Evolutionary conservation across 2,797 vertebrate species (phyloP).

Genomic region (Mormyrus proboscirostris): DNA sequence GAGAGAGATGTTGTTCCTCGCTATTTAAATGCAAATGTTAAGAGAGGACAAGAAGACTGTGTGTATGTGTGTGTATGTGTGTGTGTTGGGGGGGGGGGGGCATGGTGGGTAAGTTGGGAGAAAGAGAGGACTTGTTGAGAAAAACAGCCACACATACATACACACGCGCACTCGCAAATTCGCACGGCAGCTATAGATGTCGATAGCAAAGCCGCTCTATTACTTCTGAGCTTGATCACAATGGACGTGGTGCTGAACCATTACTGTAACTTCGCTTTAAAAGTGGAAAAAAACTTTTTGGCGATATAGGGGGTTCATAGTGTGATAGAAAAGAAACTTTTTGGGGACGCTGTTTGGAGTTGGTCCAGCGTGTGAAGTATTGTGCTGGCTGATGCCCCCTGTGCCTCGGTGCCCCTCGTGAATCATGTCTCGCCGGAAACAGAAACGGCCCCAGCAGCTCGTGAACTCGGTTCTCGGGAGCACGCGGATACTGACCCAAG

Average conservation of each 20-base stretch:
- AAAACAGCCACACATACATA: constrained; percentile 63
- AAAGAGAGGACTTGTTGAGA: constrained; percentile 67
- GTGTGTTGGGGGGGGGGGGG: constrained; percentile 39
- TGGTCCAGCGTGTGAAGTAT: not conserved
- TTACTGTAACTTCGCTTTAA: not conserved
- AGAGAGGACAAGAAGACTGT: constrained; percentile 69
- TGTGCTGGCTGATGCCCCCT: constrained; percentile 54
- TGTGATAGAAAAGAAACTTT: not conserved
- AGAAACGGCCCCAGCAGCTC: constrained; percentile 65
- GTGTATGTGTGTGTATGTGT: constrained; percentile 52
- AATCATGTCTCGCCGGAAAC: constrained; percentile 69
- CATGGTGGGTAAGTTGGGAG: constrained; percentile 43
- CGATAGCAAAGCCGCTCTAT: not conserved
- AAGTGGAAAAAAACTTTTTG: not conserved
- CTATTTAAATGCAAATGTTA: constrained; percentile 74
- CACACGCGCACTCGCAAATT: constrained; percentile 21
- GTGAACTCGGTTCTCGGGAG: constrained; percentile 55
- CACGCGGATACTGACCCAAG: constrained; percentile 59
- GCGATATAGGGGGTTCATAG: constrained; percentile 7
- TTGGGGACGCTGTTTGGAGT: not conserved
- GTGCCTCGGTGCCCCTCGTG: constrained; percentile 45
- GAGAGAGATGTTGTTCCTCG: constrained; percentile 57
- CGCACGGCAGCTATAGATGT: constrained; percentile 19
- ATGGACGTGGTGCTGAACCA: not conserved
- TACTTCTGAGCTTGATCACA: not conserved